These are phyloP conservation scores for Lasioglossum villosulum DNA, from an alignment of 2,888 invertebrate species.

Conservation along the genomic window DNA sequence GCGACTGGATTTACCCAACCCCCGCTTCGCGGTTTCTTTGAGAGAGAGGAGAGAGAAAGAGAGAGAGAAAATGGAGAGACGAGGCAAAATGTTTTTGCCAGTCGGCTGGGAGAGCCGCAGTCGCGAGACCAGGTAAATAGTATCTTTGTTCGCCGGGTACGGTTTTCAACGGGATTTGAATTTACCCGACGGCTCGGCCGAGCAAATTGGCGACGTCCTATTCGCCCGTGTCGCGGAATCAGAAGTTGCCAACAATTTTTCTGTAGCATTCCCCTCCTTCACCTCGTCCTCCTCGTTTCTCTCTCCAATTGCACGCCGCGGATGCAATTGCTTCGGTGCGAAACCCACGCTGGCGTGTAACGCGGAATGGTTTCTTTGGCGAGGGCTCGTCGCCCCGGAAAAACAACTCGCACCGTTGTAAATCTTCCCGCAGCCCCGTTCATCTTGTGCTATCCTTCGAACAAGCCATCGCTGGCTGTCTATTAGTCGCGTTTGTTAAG, in stretches of 20 bases:
- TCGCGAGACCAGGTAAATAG: conserved; percentile 21
- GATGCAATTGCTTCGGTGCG: conserved; percentile 29
- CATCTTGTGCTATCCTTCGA: neutral
- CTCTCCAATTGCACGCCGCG: conserved; percentile 16
- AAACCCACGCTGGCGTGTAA: neutral
- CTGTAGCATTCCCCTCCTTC: neutral
- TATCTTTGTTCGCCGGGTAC: conserved; percentile 36
- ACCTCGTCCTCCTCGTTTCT: neutral
- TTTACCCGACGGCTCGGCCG: conserved; percentile 25
- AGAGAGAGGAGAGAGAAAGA: neutral
- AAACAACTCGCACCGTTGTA: conserved; percentile 20
- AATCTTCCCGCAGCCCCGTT: neutral
- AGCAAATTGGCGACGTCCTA: conserved; percentile 8
- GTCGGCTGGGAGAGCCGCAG: conserved; percentile 13
- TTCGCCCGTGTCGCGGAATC: conserved; percentile 35
- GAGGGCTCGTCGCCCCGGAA: neutral
- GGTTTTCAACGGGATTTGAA: conserved; percentile 44
- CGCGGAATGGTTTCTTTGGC: conserved; percentile 31
- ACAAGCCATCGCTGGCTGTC: neutral
- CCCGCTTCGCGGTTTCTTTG: conserved; percentile 1
- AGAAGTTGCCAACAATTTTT: conserved; percentile 49
- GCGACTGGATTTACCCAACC: conserved; percentile 14
- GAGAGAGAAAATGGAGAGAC: neutral
- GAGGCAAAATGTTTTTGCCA: conserved; percentile 24
- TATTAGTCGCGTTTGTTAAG: neutral